These are phyloP conservation scores for Cichladusa arquata DNA, from an alignment of 2,113 vertebrate species.

Conservation along the genomic window DNA sequence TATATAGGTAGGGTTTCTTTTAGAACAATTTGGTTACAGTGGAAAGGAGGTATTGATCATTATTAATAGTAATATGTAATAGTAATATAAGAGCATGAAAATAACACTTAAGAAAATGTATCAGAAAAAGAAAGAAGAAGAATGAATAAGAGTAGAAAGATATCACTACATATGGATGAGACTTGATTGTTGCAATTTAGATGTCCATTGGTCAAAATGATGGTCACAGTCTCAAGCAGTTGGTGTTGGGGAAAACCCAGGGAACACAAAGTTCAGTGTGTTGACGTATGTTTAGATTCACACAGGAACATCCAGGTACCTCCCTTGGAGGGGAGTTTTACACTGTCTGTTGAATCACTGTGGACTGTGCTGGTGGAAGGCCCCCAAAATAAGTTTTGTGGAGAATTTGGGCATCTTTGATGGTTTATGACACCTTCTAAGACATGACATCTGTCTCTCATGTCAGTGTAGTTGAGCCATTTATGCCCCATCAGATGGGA, in stretches of 20 bases:
- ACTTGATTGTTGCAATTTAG: background rate
- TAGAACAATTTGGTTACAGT: background rate
- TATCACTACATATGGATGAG: background rate
- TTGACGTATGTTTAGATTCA: no score
- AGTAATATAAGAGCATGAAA: background rate
- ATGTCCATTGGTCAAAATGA: background rate
- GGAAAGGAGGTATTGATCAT: background rate
- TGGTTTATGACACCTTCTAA: background rate
- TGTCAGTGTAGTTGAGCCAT: background rate
- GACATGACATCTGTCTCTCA: background rate
- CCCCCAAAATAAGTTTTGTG: background rate
- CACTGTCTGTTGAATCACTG: background rate
- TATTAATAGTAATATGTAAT: background rate
- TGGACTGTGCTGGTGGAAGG: background rate
- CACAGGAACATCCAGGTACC: background rate
- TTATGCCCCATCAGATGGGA: background rate
- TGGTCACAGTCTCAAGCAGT: rapidly evolving
- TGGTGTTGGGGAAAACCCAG: background rate
- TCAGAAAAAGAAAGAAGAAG: background rate
- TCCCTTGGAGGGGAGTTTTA: no score
- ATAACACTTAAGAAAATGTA: background rate
- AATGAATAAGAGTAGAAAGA: background rate
- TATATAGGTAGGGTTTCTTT: background rate
- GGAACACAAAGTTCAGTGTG: background rate
- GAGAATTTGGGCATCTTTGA: rapidly evolving